phyloP scores from a whole-genome alignment of 1,140 invertebrate genomes.

The Pseudachorutes palmiensis region DNA sequence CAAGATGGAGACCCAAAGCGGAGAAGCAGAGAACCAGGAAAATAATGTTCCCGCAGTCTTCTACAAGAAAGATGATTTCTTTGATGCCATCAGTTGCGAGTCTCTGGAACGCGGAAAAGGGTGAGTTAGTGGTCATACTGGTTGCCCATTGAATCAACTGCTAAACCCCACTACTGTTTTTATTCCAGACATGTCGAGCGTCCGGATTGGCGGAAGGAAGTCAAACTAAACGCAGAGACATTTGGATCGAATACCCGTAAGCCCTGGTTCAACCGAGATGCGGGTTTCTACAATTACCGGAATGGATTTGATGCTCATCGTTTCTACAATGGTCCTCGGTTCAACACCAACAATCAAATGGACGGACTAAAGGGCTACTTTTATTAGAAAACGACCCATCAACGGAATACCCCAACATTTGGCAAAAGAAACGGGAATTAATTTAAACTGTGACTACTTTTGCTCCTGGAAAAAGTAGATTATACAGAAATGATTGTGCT shows the following conservation, averaged over 20 bases:
- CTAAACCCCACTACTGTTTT: constrained; percentile 8
- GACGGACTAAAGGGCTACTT: too few relatives aligned
- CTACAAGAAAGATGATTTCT: constrained; percentile 96
- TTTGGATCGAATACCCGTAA: constrained; percentile 78
- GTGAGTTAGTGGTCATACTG: constrained; percentile 43
- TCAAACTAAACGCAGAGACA: constrained; percentile 94
- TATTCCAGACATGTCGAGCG: constrained; percentile 48
- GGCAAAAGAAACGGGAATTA: too few relatives aligned
- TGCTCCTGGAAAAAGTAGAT: too few relatives aligned
- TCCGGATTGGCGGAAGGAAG: constrained; percentile 92
- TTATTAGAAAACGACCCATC: too few relatives aligned
- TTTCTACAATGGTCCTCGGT: too few relatives aligned
- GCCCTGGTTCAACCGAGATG: constrained; percentile 47
- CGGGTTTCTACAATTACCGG: constrained; percentile 37
- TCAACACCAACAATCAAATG: too few relatives aligned
- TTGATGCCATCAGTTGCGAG: constrained; percentile 97
- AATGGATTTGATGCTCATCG: neutral
- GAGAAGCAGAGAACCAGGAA: constrained; percentile 56
- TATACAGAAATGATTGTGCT: too few relatives aligned
- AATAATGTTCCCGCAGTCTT: constrained; percentile 55
- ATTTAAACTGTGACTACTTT: too few relatives aligned
- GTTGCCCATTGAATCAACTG: constrained; percentile 1
- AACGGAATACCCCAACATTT: too few relatives aligned
- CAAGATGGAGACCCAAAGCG: constrained; percentile 55
- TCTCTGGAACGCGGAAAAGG: constrained; percentile 82